phyloP scores from a whole-genome alignment of 1,140 invertebrate genomes.

The Drosophila nikananu region DNA sequence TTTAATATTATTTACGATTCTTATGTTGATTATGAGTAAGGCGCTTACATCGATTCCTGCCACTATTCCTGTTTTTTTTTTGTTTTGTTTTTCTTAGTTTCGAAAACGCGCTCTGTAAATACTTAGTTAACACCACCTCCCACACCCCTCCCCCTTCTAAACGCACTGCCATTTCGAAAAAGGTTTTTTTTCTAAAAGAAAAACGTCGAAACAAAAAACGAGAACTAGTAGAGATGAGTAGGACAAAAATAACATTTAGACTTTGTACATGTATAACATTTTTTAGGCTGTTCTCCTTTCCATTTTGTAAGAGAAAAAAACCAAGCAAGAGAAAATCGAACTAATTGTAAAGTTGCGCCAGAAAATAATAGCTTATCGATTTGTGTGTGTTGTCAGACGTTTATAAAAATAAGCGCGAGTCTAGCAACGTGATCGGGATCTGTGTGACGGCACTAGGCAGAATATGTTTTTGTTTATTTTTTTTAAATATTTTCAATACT shows the following conservation, averaged over 20 bases:
- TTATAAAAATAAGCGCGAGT: slow-evolving; percentile 28
- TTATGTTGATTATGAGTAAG: slow-evolving; percentile 21
- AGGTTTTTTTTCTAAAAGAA: slow-evolving; percentile 66
- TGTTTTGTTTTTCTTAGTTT: slow-evolving; percentile 37
- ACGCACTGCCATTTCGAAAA: slow-evolving; percentile 79
- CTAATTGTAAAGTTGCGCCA: slow-evolving; percentile 31
- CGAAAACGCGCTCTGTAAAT: slow-evolving; percentile 25
- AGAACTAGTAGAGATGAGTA: slow-evolving; percentile 33
- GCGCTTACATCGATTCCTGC: slow-evolving; percentile 65
- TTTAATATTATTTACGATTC: slow-evolving; percentile 42
- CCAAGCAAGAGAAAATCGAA: slow-evolving; percentile 20
- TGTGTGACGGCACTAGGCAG: slow-evolving; percentile 16
- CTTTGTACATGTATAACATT: slow-evolving; percentile 82
- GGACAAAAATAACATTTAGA: slow-evolving; percentile 59
- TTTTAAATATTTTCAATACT: not conserved
- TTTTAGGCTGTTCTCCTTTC: slow-evolving; percentile 78
- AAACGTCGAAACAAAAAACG: slow-evolving; percentile 28
- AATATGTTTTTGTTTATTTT: not conserved
- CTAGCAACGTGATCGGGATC: slow-evolving; percentile 1
- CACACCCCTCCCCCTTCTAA: slow-evolving; percentile 13
- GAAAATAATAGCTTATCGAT: slow-evolving; percentile 16
- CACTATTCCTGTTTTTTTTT: slow-evolving; percentile 53
- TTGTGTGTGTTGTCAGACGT: slow-evolving; percentile 26
- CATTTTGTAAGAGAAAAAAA: slow-evolving; percentile 51
- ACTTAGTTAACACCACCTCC: slow-evolving; percentile 22